These are phyloP conservation scores for Blomia tropicalis DNA, from an alignment of 2,888 invertebrate species.

Conservation along the genomic window DNA sequence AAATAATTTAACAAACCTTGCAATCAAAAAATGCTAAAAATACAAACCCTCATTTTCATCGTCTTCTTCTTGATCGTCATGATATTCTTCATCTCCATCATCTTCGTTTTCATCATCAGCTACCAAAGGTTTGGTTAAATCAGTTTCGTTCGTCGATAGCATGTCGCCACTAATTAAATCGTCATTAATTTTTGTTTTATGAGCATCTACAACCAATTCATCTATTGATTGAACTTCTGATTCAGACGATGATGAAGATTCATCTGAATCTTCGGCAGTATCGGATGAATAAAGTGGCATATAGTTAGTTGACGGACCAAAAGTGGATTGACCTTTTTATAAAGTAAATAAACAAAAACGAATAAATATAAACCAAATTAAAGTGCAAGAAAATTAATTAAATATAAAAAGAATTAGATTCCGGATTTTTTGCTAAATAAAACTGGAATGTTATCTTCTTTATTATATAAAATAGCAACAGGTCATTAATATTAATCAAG, in stretches of 20 bases:
- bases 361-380: not conserved
- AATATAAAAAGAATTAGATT: not conserved
- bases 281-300: constrained; percentile 28
- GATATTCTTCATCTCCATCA: constrained; percentile 16
- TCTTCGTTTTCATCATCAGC: not conserved
- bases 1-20: not conserved
- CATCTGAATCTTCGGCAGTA: constrained; percentile 24
- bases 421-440: too few relatives aligned
- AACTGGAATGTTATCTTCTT: too few relatives aligned
- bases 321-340: not conserved
- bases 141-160: not conserved
- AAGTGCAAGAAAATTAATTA: not conserved
- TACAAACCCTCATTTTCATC: not conserved
- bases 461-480: too few relatives aligned
- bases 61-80: constrained; percentile 4
- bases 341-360: not conserved
- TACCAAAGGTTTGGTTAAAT: constrained; percentile 4
- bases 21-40: not conserved
- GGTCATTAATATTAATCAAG: too few relatives aligned
- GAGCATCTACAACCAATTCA: not conserved
- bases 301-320: constrained; percentile 25
- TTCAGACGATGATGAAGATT: not conserved
- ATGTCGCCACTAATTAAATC: not conserved
- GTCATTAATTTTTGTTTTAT: not conserved
- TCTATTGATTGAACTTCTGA: not conserved